Conservation (phyloP, 2,888 invertebrate species). For the Altica lythri region DNA sequence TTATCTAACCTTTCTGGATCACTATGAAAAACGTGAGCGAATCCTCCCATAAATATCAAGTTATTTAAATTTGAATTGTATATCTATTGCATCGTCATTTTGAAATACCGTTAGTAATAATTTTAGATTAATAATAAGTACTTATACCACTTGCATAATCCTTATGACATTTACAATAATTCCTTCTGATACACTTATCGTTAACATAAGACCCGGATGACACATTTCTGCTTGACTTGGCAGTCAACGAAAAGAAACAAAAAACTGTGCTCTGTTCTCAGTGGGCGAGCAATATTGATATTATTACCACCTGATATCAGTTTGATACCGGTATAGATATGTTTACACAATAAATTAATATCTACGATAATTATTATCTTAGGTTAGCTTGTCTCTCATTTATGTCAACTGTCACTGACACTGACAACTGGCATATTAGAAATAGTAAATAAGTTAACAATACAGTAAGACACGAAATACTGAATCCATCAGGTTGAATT, state of each 20-base stretch:
- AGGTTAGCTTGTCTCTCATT: too few species aligned
- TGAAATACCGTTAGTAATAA: background rate
- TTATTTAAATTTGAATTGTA: too few species aligned
- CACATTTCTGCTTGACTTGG: constrained; percentile 5
- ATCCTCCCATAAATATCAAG: too few species aligned
- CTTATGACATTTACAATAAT: background rate
- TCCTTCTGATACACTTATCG: background rate
- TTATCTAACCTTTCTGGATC: too few species aligned
- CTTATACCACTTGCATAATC: constrained; percentile 1
- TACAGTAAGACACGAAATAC: too few species aligned
- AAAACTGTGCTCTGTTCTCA: background rate
- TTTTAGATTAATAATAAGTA: background rate
- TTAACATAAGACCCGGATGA: constrained; percentile 2
- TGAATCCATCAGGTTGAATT: too few species aligned
- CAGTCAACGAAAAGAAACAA: constrained; percentile 3
- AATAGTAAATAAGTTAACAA: too few species aligned
- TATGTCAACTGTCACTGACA: too few species aligned
- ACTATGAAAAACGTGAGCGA: too few species aligned
- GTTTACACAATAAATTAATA: constrained; percentile 5
- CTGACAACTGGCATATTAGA: too few species aligned
- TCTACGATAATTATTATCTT: too few species aligned
- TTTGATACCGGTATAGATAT: background rate
- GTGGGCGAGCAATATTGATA: constrained; percentile 17
- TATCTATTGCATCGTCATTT: background rate
- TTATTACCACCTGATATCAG: constrained; percentile 19